These are phyloP conservation scores for Melanostigma gelatinosum DNA, from an alignment of 2,113 vertebrate species.

Conservation along the genomic window DNA sequence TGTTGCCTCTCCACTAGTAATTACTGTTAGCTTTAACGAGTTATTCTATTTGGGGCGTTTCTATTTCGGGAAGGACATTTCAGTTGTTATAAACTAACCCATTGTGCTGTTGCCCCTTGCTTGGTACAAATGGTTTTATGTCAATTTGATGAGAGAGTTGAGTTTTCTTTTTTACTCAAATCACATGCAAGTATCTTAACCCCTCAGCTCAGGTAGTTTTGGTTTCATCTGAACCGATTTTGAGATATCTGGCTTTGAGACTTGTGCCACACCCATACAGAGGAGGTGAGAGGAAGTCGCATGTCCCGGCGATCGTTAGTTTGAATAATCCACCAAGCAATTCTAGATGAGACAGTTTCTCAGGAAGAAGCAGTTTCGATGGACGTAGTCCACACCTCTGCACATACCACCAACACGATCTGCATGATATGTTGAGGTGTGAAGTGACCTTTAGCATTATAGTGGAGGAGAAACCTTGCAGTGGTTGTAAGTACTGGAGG, in stretches of 20 bases:
- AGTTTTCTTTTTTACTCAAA: not conserved
- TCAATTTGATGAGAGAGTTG: not conserved
- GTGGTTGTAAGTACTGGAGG: constrained; percentile 7
- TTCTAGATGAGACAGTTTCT: not conserved
- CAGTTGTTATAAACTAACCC: rapidly evolving
- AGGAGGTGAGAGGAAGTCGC: not conserved
- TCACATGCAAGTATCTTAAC: not conserved
- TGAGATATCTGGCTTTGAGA: not conserved
- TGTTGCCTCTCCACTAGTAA: not conserved
- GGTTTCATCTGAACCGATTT: constrained; percentile 2
- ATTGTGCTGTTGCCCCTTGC: no score
- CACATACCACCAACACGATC: not conserved
- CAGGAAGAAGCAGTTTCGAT: not conserved
- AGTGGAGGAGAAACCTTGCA: not conserved
- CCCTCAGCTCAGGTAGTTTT: not conserved
- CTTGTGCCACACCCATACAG: constrained; percentile 52
- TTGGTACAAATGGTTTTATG: no score
- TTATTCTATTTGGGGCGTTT: not conserved
- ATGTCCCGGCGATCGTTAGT: not conserved
- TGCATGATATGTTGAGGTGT: not conserved
- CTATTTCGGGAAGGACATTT: not conserved
- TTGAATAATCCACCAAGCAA: not conserved
- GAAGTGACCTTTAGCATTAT: not conserved
- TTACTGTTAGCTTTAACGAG: not conserved
- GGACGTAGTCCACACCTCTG: not conserved